Conservation (phyloP, 2,797 vertebrate species). For the Champsocephalus gunnari region DNA sequence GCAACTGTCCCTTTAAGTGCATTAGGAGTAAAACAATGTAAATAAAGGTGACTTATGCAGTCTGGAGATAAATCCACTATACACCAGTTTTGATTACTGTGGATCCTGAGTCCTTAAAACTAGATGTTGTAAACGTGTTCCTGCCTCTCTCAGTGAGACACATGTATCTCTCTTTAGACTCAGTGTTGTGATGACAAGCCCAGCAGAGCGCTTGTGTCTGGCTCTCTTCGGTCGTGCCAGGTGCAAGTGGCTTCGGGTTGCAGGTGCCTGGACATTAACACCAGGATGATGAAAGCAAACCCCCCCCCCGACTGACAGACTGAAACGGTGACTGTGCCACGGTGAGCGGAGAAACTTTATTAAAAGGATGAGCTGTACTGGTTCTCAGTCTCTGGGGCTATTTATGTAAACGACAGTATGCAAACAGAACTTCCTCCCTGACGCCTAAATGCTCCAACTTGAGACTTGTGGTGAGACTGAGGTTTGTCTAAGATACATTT, state of each 20-base stretch:
- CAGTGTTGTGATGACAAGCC: constrained; percentile 31
- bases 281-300: constrained; percentile 67
- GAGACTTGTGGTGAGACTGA: constrained; percentile 28
- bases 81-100: not conserved
- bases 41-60: not conserved
- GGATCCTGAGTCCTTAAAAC: not conserved
- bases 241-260: constrained; percentile 69
- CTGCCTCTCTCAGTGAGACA: not conserved
- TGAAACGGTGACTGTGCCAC: constrained; percentile 33
- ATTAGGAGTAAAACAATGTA: not conserved
- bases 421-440: constrained; percentile 20
- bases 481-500: constrained; percentile 1
- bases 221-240: constrained; percentile 56
- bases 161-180: not conserved
- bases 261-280: constrained; percentile 58
- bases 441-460: constrained; percentile 1
- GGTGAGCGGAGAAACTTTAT: constrained; percentile 26
- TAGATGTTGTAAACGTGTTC: not conserved
- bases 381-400: constrained; percentile 54
- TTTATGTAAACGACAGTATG: constrained; percentile 44
- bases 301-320: constrained; percentile 45
- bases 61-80: too few species aligned
- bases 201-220: constrained; percentile 40
- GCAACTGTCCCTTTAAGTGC: not conserved
- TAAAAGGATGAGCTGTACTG: constrained; percentile 27